Base-by-base conservation (phyloP, 2,797 vertebrate genomes). In the Hirundo rustica region DNA sequence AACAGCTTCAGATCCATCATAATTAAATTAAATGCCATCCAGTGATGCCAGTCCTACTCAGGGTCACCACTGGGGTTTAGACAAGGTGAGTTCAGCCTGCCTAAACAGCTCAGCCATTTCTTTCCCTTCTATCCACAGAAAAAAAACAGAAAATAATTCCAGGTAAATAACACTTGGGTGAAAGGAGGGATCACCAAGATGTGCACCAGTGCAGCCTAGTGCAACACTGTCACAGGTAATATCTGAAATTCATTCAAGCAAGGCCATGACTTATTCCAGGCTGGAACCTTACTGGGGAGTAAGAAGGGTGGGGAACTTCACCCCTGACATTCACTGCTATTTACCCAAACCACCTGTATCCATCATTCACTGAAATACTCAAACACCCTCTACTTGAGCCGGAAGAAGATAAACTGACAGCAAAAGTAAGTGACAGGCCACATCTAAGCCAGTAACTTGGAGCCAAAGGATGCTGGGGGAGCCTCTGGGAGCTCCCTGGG, bases 371-470 rank as follows among this genome's bases (percentile, higher is more conserved):
- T 7, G 21, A 77, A 62, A 58, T 14, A 65, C 45, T 18, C 85
- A 42, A 55, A 90, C n/a, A 60, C 44, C n/a, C 30, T 80, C 75
- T 54, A 2, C n/a, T 32, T 29, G 8, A 80, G 38, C n/a, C 50
- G 53, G 15, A 75, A 29, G 50, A 32, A 65, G 64, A 64, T 26
- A 45, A 47, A 53, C 5, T 53, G 40, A 17, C 16, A 18, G 23
- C 32, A 74, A 38, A 79, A 76, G n/a, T 0, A 0, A 21, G 32
- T 1, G 45, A 27, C 27, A 42, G 20, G 47, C 26, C 83, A 64
- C n/a, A 42, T 11, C 32, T 5, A 3, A 67, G 27, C 22, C 73
- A 91, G 4, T 13, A 73, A 36, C 44, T 4, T 0, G 0, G 55
- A 88, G 51, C 32, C 1, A 1, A 34, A 30, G 47, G 47, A 76